A percentile compares a stretch with the other conserved stretches of the same genome.
Evolutionary conservation across 2,888 invertebrate genomes (phyloP).

Genomic region (Cecidostiba fungosa): DNA sequence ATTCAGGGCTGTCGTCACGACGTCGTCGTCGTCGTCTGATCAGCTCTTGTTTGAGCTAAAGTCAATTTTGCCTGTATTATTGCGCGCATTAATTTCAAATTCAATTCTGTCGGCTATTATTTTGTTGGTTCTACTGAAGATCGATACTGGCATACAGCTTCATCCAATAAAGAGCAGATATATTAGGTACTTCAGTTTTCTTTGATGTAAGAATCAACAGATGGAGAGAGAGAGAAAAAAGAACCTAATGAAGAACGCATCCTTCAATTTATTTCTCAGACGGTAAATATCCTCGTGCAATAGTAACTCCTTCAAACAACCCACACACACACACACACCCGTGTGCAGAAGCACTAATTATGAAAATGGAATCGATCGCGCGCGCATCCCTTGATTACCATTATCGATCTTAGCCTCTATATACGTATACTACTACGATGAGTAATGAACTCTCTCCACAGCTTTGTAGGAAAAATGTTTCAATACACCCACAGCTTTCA

Average conservation of each 20-base stretch:
- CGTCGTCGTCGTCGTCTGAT: not conserved
- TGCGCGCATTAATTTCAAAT: constrained; percentile 4
- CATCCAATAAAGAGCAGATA: not conserved
- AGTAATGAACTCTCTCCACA: not conserved
- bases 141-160: not conserved
- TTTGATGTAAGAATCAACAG: not conserved
- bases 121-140: not conserved
- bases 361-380: not conserved
- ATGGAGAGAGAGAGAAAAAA: not conserved
- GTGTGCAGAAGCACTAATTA: not conserved
- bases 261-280: not conserved
- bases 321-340: too few relatives aligned
- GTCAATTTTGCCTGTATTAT: not conserved
- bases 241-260: not conserved
- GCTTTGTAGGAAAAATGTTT: not conserved
- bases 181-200: not conserved
- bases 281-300: too few relatives aligned
- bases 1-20: not conserved
- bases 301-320: too few relatives aligned
- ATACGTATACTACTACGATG: not conserved
- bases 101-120: not conserved
- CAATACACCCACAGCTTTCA: not conserved
- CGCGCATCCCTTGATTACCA: constrained; percentile 4
- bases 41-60: not conserved
- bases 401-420: not conserved